Percentiles rank a stretch among this genome's conserved stretches.
phyloP scores from a whole-genome alignment of 1,140 invertebrate species.

The Meteorus sp. region DNA sequence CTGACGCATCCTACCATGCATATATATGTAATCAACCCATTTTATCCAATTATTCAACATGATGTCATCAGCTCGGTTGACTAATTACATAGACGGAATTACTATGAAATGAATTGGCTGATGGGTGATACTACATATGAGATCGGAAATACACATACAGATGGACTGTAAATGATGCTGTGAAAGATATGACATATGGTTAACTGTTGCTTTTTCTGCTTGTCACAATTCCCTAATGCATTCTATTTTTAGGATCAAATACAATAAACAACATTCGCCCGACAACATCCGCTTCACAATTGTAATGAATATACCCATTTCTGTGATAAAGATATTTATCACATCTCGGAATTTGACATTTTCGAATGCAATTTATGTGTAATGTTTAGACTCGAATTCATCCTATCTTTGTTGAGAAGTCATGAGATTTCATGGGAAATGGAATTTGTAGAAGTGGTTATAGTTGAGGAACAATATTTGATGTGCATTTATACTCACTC shows the following conservation, averaged over 20 bases:
- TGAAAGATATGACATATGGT: too few relatives aligned
- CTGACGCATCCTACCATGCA: conserved; percentile 14
- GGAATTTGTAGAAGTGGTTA: too few relatives aligned
- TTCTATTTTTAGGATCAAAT: conserved; percentile 16
- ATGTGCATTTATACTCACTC: too few relatives aligned
- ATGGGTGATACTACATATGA: conserved; percentile 3
- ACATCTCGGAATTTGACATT: background rate
- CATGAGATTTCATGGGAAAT: background rate
- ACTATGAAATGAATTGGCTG: conserved; percentile 24
- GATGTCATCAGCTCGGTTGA: conserved; percentile 25
- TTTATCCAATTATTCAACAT: conserved; percentile 31
- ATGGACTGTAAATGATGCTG: too few relatives aligned
- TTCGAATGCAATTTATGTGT: background rate
- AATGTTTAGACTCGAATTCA: too few relatives aligned
- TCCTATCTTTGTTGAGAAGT: too few relatives aligned
- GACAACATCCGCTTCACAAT: background rate
- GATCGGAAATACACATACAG: too few relatives aligned
- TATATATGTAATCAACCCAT: conserved; percentile 23
- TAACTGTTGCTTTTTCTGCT: conserved; percentile 10
- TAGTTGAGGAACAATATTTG: background rate
- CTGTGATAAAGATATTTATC: background rate
- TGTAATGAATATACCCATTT: background rate
- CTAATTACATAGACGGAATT: conserved; percentile 31
- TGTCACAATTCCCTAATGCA: conserved; percentile 22
- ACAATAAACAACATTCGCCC: conserved; percentile 14